Percentiles rank a stretch among this genome's conserved stretches.
Evolutionary conservation across 2,797 vertebrate species (phyloP).

Genomic region (Poeciliopsis turneri): DNA sequence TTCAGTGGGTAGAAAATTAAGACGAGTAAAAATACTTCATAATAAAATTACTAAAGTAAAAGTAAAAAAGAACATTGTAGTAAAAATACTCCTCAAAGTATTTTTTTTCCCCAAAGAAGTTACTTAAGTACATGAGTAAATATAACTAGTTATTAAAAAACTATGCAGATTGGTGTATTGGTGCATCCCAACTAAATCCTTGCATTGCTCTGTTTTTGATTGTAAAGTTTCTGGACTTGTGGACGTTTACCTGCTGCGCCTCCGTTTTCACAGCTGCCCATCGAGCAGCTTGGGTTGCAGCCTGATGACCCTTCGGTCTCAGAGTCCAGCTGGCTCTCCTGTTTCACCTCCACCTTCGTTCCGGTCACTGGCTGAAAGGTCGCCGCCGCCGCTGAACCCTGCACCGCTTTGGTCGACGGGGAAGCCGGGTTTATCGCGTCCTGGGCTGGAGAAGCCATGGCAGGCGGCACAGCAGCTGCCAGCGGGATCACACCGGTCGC

Average conservation of each 20-base stretch:
- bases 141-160: no score
- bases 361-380: slow-evolving; percentile 25
- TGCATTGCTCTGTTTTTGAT: neutral
- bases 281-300: slow-evolving; percentile 17
- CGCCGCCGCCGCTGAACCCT: slow-evolving; percentile 30
- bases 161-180: no score
- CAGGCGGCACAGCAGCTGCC: slow-evolving; percentile 72
- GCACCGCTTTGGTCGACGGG: slow-evolving; percentile 54
- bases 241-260: slow-evolving; percentile 45
- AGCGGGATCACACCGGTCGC: slow-evolving; percentile 77
- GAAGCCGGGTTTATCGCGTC: slow-evolving; percentile 71
- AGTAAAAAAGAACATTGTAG: no score
- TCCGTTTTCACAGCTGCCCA: slow-evolving; percentile 1
- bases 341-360: slow-evolving; percentile 67
- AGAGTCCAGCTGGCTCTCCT: slow-evolving; percentile 62
- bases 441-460: slow-evolving; percentile 77
- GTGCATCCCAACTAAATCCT: neutral
- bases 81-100: no score
- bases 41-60: no score
- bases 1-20: no score
- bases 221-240: neutral
- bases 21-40: no score
- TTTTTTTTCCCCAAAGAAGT: no score
- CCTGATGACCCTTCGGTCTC: slow-evolving; percentile 41
- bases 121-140: no score